Conservation (phyloP, 2,797 vertebrate genomes). For the Chrysocyon brachyurus region DNA sequence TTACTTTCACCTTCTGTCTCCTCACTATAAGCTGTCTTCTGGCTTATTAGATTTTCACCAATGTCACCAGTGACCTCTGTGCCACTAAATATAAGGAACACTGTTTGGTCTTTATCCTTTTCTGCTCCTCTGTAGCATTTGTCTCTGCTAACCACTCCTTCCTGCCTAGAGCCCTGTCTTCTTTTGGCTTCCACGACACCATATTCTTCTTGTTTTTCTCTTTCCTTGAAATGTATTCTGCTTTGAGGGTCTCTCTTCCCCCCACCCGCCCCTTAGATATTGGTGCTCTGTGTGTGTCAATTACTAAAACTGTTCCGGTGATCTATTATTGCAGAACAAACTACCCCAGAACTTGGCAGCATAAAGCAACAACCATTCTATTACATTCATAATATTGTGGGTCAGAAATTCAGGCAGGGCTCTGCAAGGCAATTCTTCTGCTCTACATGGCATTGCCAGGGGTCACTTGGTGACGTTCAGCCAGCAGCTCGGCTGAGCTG, state of each 20-base stretch:
- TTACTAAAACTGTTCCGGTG: background rate
- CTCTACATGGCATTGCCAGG: background rate
- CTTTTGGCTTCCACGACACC: background rate
- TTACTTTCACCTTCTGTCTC: background rate
- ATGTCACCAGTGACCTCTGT: background rate
- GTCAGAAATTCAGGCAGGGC: background rate
- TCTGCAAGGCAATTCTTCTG: background rate
- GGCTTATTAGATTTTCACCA: background rate
- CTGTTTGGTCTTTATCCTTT: background rate
- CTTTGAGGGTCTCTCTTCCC: background rate
- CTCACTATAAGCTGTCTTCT: background rate
- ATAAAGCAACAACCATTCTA: background rate
- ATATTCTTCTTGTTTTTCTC: background rate
- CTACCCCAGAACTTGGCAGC: background rate
- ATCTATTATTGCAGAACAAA: background rate
- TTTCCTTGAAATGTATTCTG: background rate
- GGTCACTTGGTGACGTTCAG: background rate
- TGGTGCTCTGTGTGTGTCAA: background rate
- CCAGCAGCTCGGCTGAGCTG: background rate
- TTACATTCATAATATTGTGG: background rate
- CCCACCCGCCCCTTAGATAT: background rate
- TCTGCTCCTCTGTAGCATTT: background rate
- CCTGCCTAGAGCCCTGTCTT: background rate
- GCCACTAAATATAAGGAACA: background rate
- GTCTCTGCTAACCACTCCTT: background rate